Conservation (phyloP, 2,888 invertebrate species). For the Stegophylla sp. region DNA sequence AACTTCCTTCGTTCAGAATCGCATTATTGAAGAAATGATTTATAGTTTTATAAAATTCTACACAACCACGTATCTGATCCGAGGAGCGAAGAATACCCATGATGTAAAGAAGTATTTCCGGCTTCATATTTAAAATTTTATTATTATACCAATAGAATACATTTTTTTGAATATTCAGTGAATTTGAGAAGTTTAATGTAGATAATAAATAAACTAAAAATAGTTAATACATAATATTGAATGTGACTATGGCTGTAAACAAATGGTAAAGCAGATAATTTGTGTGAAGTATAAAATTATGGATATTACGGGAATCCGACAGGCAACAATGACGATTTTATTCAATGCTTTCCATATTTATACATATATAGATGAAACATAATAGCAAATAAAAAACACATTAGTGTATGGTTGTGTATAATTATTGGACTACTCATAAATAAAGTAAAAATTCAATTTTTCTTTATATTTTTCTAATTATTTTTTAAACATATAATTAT, state of each 20-base stretch:
- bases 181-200: no score
- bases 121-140: no score
- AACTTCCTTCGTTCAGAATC: no score
- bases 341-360: not conserved
- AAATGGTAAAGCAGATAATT: not conserved
- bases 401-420: conserved; percentile 8
- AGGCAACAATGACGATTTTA: not conserved
- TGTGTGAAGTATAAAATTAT: conserved; percentile 26
- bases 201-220: no score
- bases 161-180: no score
- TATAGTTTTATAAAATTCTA: no score
- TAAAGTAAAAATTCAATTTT: conserved; percentile 32
- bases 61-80: no score
- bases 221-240: no score
- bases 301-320: not conserved
- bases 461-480: not conserved
- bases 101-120: no score
- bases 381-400: conserved; percentile 17
- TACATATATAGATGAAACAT: not conserved
- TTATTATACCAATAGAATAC: no score
- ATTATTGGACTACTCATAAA: conserved; percentile 25
- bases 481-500: not conserved
- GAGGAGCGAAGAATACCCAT: no score
- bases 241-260: not conserved
- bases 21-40: no score